Evolutionary conservation across 2,113 vertebrate genomes (phyloP).

Genomic region (Bubo bubo): DNA sequence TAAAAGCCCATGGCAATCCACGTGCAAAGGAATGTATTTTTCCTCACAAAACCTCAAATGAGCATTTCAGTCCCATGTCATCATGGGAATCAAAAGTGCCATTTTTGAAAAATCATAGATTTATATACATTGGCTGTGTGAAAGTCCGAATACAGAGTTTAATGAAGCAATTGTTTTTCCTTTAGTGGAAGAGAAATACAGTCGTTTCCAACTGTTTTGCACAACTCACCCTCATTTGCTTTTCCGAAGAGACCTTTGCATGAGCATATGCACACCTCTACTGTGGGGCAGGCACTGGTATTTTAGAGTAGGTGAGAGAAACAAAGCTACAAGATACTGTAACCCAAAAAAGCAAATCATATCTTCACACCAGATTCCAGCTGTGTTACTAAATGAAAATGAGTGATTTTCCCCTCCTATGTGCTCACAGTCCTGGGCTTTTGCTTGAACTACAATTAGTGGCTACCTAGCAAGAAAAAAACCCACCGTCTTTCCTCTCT

Average conservation of each 20-base stretch:
- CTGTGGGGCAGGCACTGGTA: neutral
- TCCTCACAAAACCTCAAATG: neutral
- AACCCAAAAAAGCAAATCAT: neutral
- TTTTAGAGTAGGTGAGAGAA: neutral
- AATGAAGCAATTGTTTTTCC: neutral
- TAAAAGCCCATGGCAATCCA: neutral
- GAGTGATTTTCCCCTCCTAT: neutral
- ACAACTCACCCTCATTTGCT: neutral
- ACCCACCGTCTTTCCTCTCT: neutral
- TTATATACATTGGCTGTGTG: neutral
- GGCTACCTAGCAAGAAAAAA: neutral
- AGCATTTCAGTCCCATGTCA: neutral
- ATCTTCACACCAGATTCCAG: neutral
- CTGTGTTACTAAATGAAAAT: neutral
- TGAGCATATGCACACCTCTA: fast-evolving
- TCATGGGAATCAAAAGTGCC: neutral
- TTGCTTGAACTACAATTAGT: neutral
- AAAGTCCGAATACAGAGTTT: fast-evolving
- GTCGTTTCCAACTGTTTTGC: neutral
- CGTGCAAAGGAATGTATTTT: neutral
- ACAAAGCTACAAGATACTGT: neutral
- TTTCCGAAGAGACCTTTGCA: neutral
- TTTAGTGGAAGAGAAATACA: neutral
- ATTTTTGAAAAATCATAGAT: neutral
- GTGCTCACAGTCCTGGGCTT: neutral